Base-by-base conservation (phyloP, 1,140 invertebrate species). In the Periplaneta americana region DNA sequence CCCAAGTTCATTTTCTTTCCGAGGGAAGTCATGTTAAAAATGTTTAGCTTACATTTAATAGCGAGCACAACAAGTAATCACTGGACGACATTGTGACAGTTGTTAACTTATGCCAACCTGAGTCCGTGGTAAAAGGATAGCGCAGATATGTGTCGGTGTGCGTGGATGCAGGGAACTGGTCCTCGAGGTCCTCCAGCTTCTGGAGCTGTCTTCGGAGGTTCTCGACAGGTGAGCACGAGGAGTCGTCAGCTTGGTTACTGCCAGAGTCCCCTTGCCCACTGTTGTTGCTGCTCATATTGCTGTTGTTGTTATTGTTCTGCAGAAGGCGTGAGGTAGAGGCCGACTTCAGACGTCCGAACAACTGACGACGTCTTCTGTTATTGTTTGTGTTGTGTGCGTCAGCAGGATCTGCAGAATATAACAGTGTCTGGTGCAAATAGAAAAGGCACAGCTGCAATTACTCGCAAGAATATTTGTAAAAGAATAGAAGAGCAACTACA, bases 171-270 rank as follows among this genome's bases (percentile, higher is more conserved):
- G 94, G 93, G 84, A 95, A 92, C 85, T 95, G 93, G 86, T 95
- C 95, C 85, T 95, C 95, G 18, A 96, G 87, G 85, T 95, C 94
- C 84, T 96, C 95, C 11, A 96, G 87, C 85, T 95, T 95, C 76
- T 95, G 91, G 57, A 95, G 86, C 84, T 96, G 95, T 84, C 94
- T 92, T 2, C 94, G 89, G 18, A 96, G 89, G 83, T 94, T 94
- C 84, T 95, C 95, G 17, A 96, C 90, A 0, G 94, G 93, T 80
- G 94, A 95, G 86, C 93, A 89, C 17, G 80, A 66, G 57, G 35
- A 34, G 66, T 17, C 48, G 13, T 48, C 36, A n/a, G 34, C 39
- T 34, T 34, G 15, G 10, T 80, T 66, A 75, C 74, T 22, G 18
- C 32, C 4, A 2, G 74, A 32, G 4, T 39, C 39, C 18, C 18